Percentiles rank a stretch among this genome's conserved stretches.
phyloP scores from a whole-genome alignment of 2,113 vertebrate species.

The Laterallus jamaicensis region DNA sequence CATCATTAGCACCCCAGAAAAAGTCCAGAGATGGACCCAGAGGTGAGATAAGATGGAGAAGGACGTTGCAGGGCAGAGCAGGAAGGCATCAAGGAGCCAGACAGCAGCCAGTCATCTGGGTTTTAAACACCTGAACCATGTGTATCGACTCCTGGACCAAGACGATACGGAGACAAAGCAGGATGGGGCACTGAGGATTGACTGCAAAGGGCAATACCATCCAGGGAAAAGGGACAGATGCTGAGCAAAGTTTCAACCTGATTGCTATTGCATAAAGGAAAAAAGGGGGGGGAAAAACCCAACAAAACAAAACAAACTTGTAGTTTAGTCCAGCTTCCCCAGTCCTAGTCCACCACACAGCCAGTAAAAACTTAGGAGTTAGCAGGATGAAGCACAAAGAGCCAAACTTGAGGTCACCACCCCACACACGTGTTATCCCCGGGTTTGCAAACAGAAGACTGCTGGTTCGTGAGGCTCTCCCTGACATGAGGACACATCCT shows the following conservation, averaged over 20 bases:
- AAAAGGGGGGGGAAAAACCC: too few relatives aligned
- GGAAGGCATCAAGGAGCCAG: not conserved
- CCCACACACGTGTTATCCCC: fast-evolving
- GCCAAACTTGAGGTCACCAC: not conserved
- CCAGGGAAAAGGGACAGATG: not conserved
- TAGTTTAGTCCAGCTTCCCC: not conserved
- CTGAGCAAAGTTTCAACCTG: not conserved
- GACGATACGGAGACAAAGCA: not conserved
- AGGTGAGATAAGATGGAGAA: not conserved
- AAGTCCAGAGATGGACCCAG: not conserved
- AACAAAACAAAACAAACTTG: too few relatives aligned
- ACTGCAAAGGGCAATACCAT: not conserved
- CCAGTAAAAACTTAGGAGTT: not conserved
- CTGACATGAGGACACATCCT: not conserved
- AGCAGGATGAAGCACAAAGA: not conserved
- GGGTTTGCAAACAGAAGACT: not conserved
- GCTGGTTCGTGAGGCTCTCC: not conserved
- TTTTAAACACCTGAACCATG: not conserved
- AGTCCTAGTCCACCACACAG: not conserved
- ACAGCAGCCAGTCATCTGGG: not conserved
- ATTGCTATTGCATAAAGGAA: not conserved
- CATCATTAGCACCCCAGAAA: not conserved
- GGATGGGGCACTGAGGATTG: fast-evolving
- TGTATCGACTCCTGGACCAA: not conserved
- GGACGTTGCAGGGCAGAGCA: not conserved